Conservation (phyloP, 2,113 vertebrate genomes). For the Stegastes partitus region DNA sequence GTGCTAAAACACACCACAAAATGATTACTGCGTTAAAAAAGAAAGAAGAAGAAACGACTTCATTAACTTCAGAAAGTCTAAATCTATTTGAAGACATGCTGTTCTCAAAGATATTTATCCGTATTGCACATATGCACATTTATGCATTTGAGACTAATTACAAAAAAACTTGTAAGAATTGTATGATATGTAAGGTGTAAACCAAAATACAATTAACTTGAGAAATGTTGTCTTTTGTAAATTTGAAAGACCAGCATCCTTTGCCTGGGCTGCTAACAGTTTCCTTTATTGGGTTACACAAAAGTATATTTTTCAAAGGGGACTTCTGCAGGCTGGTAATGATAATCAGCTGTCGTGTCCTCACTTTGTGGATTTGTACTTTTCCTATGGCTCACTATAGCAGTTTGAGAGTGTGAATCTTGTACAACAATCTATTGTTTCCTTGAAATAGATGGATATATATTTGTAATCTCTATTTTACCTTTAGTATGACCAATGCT, state of each 20-base stretch:
- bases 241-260: conserved; percentile 66
- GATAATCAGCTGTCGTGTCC: conserved; percentile 22
- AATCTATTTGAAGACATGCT: conserved; percentile 18
- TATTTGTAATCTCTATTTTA: conserved; percentile 84
- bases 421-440: conserved; percentile 72
- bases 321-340: conserved; percentile 25
- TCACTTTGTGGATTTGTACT: conserved; percentile 65
- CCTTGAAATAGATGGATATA: conserved; percentile 74
- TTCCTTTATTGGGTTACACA: conserved; percentile 32
- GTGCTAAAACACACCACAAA: conserved; percentile 27
- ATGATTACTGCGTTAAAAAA: neutral
- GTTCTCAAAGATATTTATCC: conserved; percentile 62
- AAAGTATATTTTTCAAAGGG: conserved; percentile 64
- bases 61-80: conserved; percentile 28
- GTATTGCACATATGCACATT: conserved; percentile 64
- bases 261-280: conserved; percentile 64
- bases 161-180: conserved; percentile 45
- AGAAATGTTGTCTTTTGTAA: conserved; percentile 58
- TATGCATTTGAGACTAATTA: conserved; percentile 64
- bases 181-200: conserved; percentile 60
- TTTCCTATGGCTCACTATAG: conserved; percentile 48
- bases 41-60: neutral
- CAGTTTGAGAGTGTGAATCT: conserved; percentile 64
- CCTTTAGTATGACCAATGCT: conserved; percentile 60
- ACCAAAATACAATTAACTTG: conserved; percentile 75